Base-by-base conservation (phyloP, 1,140 invertebrate genomes). In the Drosophila bocqueti region DNA sequence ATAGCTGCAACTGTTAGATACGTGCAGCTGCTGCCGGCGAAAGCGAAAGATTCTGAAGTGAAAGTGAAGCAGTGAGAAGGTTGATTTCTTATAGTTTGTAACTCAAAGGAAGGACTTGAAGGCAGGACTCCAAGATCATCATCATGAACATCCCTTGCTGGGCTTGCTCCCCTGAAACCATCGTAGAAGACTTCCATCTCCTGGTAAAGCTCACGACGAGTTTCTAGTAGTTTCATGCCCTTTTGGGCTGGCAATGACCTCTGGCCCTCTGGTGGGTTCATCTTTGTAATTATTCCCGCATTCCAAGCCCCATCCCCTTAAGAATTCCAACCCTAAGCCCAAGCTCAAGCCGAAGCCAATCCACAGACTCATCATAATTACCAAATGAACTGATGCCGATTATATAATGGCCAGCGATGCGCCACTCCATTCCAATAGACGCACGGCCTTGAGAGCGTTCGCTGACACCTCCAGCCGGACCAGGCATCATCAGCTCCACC, bases 371-470 rank as follows among this genome's bases (percentile, higher is more conserved):
- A 59, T 78, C 68, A 79, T 68, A 83, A 81, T 77, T 64, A 46
- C 79, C 73, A 79, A 83, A 75, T 83, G 81, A 83, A 82, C 75
- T 80, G 81, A 47, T 46, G 46, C 40, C 81, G 81, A 84, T 84
- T 84, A 84, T 84, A 84, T 84, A 84, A 83, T 84, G 65, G 43
- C 76, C 49, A 71, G 66, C 83, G 83, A 86, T 86, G 83, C 83
- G 83, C 83, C 79, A 72, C 58, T 65, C 57, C 73, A 78, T 9
- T 49, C 58, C 66, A 58, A 58, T 81, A 79, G 58, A 76, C 59
- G 62, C 63, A 42, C 82, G 84, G 84, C 82, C 83, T 86, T 86
- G 83, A 76, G 72, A 54, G 76, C 83, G 83, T 82, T 63, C 83
- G 76, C 83, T 86, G 83, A 86, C 83, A 85, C 76, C 74, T 81